Evolutionary conservation across 2,113 vertebrate genomes (phyloP).

Genomic region (Dinomys branickii): DNA sequence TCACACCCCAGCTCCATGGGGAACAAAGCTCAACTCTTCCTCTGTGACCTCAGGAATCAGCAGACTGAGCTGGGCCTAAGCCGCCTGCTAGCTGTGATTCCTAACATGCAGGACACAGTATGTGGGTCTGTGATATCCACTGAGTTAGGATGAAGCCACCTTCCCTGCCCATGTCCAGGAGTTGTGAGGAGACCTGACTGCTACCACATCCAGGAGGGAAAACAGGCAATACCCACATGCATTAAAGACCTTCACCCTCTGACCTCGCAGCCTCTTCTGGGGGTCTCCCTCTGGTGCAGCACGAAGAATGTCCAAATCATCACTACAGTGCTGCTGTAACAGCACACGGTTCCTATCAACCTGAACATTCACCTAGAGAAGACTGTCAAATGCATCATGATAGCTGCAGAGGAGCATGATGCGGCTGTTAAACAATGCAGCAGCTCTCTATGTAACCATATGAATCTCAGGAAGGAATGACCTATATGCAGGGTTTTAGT

Average conservation of each 20-base stretch:
- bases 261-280: too few relatives aligned
- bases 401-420: neutral
- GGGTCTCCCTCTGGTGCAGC: rapidly evolving
- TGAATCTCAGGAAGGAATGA: neutral
- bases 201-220: neutral
- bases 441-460: rapidly evolving
- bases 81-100: neutral
- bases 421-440: neutral
- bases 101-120: rapidly evolving
- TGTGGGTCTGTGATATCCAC: neutral
- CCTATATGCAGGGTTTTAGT: neutral
- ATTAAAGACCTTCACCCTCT: neutral
- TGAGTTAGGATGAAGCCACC: neutral
- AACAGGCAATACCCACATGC: neutral
- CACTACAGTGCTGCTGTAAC: neutral
- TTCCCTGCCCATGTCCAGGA: neutral
- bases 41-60: neutral
- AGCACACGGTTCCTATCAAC: neutral
- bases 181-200: rapidly evolving
- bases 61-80: neutral
- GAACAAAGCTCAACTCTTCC: too few relatives aligned
- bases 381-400: too few relatives aligned
- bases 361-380: too few relatives aligned
- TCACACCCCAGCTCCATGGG: too few relatives aligned
- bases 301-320: neutral